These are phyloP conservation scores for Alloplasta piceator DNA, from an alignment of 2,888 invertebrate species.

Conservation along the genomic window DNA sequence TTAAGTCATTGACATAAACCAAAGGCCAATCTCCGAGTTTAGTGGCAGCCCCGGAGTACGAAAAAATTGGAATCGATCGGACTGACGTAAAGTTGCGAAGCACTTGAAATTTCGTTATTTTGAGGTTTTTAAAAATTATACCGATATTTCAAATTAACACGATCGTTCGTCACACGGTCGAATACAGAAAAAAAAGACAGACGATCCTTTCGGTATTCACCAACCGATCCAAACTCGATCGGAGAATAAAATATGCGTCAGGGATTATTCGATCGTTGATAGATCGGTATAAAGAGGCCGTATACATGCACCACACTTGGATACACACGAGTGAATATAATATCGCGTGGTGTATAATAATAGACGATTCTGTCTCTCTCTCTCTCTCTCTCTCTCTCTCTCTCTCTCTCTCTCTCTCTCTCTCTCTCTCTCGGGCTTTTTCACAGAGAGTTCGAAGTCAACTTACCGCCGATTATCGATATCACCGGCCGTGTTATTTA, in stretches of 20 bases:
- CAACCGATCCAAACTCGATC: no score
- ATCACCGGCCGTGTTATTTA: conserved; percentile 78
- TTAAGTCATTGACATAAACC: no score
- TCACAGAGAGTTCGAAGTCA: conserved; percentile 37
- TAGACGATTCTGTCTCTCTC: conserved; percentile 46
- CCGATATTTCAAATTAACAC: no score
- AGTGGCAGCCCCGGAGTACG: no score
- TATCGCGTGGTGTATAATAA: conserved; percentile 53
- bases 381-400: conserved; percentile 31
- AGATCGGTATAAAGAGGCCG: conserved; percentile 3
- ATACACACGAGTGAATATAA: conserved; percentile 62
- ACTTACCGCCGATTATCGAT: conserved; percentile 80
- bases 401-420: conserved; percentile 39
- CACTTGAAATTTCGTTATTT: no score
- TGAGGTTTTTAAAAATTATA: no score
- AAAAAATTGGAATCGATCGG: no score
- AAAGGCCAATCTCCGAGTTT: no score
- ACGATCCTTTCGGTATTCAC: no score
- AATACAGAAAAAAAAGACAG: no score
- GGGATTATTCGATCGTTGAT: conserved; percentile 53
- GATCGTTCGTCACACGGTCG: no score
- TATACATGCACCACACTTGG: conserved; percentile 43
- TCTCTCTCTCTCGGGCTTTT: conserved; percentile 17
- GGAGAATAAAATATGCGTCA: conserved; percentile 28
- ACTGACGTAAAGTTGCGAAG: no score